Base-by-base conservation (phyloP, 2,888 invertebrate species). In the Drosophila aldrichi region DNA sequence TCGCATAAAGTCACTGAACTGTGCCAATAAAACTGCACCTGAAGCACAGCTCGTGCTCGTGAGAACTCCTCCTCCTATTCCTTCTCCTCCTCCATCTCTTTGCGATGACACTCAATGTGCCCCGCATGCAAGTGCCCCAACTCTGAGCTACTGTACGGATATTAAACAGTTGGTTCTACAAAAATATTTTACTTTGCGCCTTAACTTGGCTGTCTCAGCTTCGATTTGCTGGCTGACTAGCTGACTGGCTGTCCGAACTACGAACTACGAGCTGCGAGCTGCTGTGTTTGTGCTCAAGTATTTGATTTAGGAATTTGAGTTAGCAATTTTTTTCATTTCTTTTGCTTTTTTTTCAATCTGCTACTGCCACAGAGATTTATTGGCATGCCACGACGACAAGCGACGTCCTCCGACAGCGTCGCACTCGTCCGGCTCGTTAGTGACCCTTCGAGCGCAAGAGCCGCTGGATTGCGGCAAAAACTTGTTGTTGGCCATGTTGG, bases 281-380 rank as follows among this genome's bases (percentile, higher is more conserved):
- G 36, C 52, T 77, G 57, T 67, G 65, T 70, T 72, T 82, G 82
- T 70, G 77, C 78, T 66, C 73, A 83, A 83, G 86, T 86, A 88
- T 89, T 89, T 86, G 89, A 89, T 88, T 85, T 86, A 76, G 86
- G 81, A 89, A 89, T 89, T 89, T 82, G 63, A 77, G 85, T 55
- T 83, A 62, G 70, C 88, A 77, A 74, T 82, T 77, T 77, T 25
- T 44, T 22, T 25, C 46, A 25, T 46, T n/a, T 46, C 25, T 46
- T 46, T 46, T 2, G 2, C n/a, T 48, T 22, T 1, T n/a, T 78
- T 77, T 63, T 25, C 63, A 70, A 72, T 74, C 22, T 65, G 56
- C 25, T 65, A 54, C 69, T 63, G 71, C 71, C 72, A 71, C 70
- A 59, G 68, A 77, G 88, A 89, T 89, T 89, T 85, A 89, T 89